Evolutionary conservation across 2,797 vertebrate genomes (phyloP).

Genomic region (Pseudochaenichthys georgianus): DNA sequence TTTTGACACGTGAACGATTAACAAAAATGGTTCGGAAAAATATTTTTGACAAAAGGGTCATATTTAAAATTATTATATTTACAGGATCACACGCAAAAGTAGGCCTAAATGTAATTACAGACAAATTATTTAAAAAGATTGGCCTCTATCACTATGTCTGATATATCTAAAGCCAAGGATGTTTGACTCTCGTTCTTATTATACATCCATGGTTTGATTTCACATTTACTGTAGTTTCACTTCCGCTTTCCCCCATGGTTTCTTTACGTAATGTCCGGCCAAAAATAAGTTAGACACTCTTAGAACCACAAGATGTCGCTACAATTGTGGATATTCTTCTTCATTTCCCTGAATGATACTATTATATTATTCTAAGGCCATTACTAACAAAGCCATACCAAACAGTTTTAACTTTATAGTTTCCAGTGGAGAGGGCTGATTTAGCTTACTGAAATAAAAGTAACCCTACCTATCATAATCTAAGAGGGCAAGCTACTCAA

Average conservation of each 20-base stretch:
- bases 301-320: conserved; percentile 64
- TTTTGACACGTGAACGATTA: not conserved
- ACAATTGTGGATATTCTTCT: not conserved
- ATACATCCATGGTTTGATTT: not conserved
- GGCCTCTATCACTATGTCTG: accelerated
- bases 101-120: too few relatives aligned
- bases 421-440: not conserved
- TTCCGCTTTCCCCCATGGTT: not conserved
- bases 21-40: not conserved
- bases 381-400: not conserved
- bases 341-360: too few relatives aligned
- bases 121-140: not conserved
- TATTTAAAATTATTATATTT: too few relatives aligned
- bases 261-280: conserved; percentile 33
- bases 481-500: not conserved
- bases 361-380: not conserved
- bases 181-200: too few relatives aligned
- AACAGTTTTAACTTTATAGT: not conserved
- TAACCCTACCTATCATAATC: not conserved
- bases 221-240: not conserved
- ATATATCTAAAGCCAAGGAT: not conserved
- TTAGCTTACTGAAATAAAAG: not conserved
- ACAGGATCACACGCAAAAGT: too few relatives aligned
- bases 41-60: not conserved
- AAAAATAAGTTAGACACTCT: not conserved